Base-by-base conservation (phyloP, 2,797 vertebrate species). In the Scolopax rusticola region DNA sequence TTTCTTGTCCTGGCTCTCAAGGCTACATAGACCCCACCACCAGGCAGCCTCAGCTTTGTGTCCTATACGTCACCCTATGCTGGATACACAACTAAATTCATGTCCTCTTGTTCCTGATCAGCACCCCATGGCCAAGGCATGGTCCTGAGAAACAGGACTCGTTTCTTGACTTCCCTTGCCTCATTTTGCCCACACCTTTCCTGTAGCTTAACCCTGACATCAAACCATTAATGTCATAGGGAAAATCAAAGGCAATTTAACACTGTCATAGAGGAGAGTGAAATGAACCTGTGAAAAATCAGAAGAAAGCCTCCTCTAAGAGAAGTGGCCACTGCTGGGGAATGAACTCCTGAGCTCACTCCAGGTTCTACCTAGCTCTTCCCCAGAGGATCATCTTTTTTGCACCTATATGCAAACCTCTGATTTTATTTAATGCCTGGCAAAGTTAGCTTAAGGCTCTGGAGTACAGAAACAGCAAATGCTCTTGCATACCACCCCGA, bases 21-120 rank as follows among this genome's bases (percentile, higher is more conserved):
- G 25, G 56, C 27, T 16, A 30, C 30, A 16, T 1, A 3, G 38
- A 57, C 3, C 21, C 12, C 41, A 30, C 41, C 2, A 1, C 36
- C 80, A 15, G 11, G 47, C 41, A 75, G 15, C 68, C 54, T 33
- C 1, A 0, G 20, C 33, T 61, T 36, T 24, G n/a, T 90, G 38
- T 15, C 11, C 28, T 59, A 6, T 19, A 21, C 19, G 6, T 18
- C 73, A 63, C 24, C 28, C 32, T 23, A 9, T 15, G 48, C 33
- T 71, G 61, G 71, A 56, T 27, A 33, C 11, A 38, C 19, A 24
- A 15, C n/a, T 32, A 21, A 33, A 53, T n/a, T 33, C 6, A 14
- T 15, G 20, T 8, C 10, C 2, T 74, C n/a, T 77, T 28, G 8
- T 11, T 89, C 60, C 51, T 38, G 36, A 24, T 51, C 60, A 69